phyloP scores from a whole-genome alignment of 2,888 invertebrate species.

The Drosophila niveifrons region DNA sequence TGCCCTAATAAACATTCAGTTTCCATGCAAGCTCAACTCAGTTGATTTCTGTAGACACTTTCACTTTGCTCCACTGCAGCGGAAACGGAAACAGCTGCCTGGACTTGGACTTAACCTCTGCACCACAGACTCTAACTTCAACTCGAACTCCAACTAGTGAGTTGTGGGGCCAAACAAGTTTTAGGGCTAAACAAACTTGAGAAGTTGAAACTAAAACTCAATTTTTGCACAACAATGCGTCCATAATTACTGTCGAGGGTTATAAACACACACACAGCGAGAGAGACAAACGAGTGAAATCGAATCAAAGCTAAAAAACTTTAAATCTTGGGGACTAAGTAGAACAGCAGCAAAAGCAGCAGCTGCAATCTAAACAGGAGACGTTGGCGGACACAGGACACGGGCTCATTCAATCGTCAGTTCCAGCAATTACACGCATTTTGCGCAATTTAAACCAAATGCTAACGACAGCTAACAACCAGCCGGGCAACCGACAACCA shows the following conservation, averaged over 20 bases:
- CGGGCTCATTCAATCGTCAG: constrained; percentile 79
- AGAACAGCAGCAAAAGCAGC: constrained; percentile 35
- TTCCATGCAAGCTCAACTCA: constrained; percentile 6
- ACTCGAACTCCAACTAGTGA: constrained; percentile 31
- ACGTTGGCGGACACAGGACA: constrained; percentile 59
- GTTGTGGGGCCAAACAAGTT: constrained; percentile 52
- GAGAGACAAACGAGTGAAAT: constrained; percentile 24
- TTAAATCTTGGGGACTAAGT: constrained; percentile 64
- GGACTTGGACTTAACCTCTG: constrained; percentile 19
- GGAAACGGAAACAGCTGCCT: constrained; percentile 61
- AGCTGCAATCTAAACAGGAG: constrained; percentile 58
- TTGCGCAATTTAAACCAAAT: constrained; percentile 81
- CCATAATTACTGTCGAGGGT: constrained; percentile 64
- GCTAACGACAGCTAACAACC: constrained; percentile 80
- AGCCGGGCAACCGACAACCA: constrained; percentile 70
- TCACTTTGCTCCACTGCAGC: constrained; percentile 36
- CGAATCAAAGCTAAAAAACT: constrained; percentile 76
- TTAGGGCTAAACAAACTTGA: constrained; percentile 63
- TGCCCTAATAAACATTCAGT: background rate
- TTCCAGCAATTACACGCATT: constrained; percentile 82
- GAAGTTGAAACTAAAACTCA: constrained; percentile 59
- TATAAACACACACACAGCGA: constrained; percentile 1
- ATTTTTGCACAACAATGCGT: constrained; percentile 77
- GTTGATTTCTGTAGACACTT: constrained; percentile 33
- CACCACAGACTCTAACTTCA: background rate